Evolutionary conservation across 2,797 vertebrate species (phyloP), one percentile per base, ranked within the genome.

Genomic region (Melanogrammus aeglefinus): DNA sequence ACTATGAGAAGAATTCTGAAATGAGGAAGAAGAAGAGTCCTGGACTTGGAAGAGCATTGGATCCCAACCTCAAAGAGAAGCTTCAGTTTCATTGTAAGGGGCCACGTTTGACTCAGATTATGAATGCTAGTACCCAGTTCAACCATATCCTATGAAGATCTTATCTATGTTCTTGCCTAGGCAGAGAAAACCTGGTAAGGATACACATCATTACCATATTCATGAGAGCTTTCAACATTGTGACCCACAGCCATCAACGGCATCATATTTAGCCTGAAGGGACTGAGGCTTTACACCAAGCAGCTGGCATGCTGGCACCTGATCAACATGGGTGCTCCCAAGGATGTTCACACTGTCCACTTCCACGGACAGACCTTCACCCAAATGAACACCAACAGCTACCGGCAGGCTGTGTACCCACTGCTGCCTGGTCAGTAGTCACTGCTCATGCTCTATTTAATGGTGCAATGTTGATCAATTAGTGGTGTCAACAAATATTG

Each of bases 291-390:
- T 96, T 98, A 96, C 44, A 94, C 95, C 76, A 92, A 94, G 77
- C 95, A 98, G 88, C 85, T 91, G 2, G 95, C 95, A 57, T 90
- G 91, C 76, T 95, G 97, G 95, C 96, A 99, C 87, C 88, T 99
- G 76, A 90, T 99, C 84, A 99, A 99, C 90, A 89, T 98, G 96
- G 98, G 98, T 2, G 91, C 94, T 73, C 92, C 95, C 41, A 94
- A 85, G 83, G 97, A 99, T 82, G 88, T 96, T 44, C 96, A 99
- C 1, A 96, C 96, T 51, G 82, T 99, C 87, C 92, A 97, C 90
- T 98, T 99, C 86, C 97, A 99, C 6, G 97, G 98, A 33, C 98
- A 99, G 90, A 99, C 96, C 0, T 95, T 99, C 84, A 85, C 92
- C 79, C 94, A 97, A 78, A 95, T 95, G 21, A 92, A 95, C 79